Base-by-base conservation (phyloP, 2,888 invertebrate species). In the Agapostemon virescens region DNA sequence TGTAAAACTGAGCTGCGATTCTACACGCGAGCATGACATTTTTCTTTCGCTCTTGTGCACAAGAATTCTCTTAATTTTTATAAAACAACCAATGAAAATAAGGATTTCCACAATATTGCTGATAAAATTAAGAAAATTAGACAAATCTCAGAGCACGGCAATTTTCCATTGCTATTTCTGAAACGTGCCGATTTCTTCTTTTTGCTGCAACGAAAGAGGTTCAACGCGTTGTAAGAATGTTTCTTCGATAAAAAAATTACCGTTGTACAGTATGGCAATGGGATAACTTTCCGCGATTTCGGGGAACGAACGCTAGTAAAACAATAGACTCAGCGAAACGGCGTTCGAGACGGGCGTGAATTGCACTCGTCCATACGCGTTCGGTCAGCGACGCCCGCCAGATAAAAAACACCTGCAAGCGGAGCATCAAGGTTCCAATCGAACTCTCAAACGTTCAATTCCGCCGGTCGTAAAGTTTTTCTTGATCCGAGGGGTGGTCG, bases 401-500 rank as follows among this genome's bases (percentile, higher is more conserved):
- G 1, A 17, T 0, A 5, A 11, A 68, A 26, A 64, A 23, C 15
- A 13, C 63, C 36, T 13, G 11, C 36, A 13, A 78, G 20, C 1
- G 49, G 49, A 49, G 38, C 11, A 58, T 9, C 15, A 30, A 49
- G 38, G 68, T 20, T 26, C 66, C 70, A 38, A 73, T 71, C n/a
- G 70, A 64, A 64, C 36, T 55, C 15, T 38, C 3, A 20, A 58
- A 49, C 45, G 26, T 73, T 71, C 75, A 66, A 71, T 81, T 79
- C 64, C 63, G 33, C 33, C 67, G 68, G 33, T 72, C 69, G 71
- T 75, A 72, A 69, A 79, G 69, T 69, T 75, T 74, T 55, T 69
- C 36, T n/a, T 20, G 64, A 42, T n/a, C n/a, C 45, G 52, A 42
- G 42, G 79, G 79, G 85, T 77, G 77, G 77, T 61, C 23, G 30